Conservation (phyloP, 1,140 invertebrate genomes). For the Myzus persicae region DNA sequence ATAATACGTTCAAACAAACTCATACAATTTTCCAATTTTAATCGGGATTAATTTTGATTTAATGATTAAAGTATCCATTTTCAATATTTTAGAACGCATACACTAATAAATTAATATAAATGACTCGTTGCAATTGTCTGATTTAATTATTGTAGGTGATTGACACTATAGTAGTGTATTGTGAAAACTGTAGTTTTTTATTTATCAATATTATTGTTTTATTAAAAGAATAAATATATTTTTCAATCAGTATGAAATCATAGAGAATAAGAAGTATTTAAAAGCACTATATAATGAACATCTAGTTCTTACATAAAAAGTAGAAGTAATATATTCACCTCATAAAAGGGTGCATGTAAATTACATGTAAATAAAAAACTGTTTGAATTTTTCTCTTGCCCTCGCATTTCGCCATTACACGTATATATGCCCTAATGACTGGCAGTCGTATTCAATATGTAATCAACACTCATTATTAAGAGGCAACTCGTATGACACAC, state of each 20-base stretch:
- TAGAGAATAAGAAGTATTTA: neutral
- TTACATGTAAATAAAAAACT: conserved; percentile 27
- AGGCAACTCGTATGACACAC: neutral
- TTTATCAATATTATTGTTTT: neutral
- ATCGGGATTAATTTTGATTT: too few species aligned
- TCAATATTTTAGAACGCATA: neutral
- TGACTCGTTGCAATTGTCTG: neutral
- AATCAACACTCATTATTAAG: conserved; percentile 35
- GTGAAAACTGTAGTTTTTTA: neutral
- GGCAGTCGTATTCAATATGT: neutral
- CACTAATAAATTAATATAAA: too few species aligned
- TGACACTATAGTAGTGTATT: neutral
- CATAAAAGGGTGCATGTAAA: neutral
- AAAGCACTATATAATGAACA: neutral
- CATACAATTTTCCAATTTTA: too few species aligned
- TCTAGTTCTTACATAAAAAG: neutral
- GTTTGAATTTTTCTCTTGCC: neutral
- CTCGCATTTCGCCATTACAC: neutral
- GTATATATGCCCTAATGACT: neutral
- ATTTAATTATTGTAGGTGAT: neutral
- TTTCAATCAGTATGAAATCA: neutral
- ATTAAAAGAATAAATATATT: neutral
- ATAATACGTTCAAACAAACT: neutral
- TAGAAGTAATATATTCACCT: neutral
- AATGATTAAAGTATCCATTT: neutral